Base-by-base conservation (phyloP, 2,113 vertebrate species). In the Coreoperca whiteheadi region DNA sequence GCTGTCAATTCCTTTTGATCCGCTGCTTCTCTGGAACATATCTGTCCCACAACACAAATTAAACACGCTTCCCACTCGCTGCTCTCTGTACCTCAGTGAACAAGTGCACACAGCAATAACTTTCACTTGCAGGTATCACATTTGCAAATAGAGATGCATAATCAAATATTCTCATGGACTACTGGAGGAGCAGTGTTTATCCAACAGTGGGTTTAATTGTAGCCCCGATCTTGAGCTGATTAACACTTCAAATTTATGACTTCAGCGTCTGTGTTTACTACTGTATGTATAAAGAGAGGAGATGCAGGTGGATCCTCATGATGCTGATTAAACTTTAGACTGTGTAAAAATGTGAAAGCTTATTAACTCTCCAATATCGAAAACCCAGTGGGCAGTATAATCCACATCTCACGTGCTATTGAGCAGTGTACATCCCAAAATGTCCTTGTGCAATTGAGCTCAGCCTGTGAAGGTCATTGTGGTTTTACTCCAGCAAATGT, bases 201-300 rank as follows among this genome's bases (percentile, higher is more conserved):
- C 43, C 37, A 4, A 84, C 78, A 61, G 3, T 76, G 39, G 67
- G 32, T 59, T 65, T 87, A 84, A 84, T 88, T 88, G 71, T 68
- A 79, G 70, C 57, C 10, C 12, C 1, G 14, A 74, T 84, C 74
- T 82, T 79, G 53, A 81, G 85, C 66, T 88, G 81, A 88, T 88
- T 84, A 88, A 77, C 84, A 84, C 72, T 84, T 86, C 65, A 81
- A 32, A 60, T 75, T 32, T 43, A 43, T 53, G 66, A 84, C 61
- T 84, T 34, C 8, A 86, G 64, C 66, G 76, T 83, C 74, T 83
- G 77, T 87, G 75, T 87, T 85, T 85, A 86, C 74, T 34, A 60
- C 53, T 48, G 56, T 23, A 37, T 54, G 34, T 28, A 34, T 72
- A 21, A 73, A 72, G 16, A 28, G 11, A 64, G 60, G 50, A 9